Percentiles rank a stretch among this genome's conserved stretches.
Conservation (phyloP, 2,113 vertebrate genomes). For the Sapayoa aenigma region DNA sequence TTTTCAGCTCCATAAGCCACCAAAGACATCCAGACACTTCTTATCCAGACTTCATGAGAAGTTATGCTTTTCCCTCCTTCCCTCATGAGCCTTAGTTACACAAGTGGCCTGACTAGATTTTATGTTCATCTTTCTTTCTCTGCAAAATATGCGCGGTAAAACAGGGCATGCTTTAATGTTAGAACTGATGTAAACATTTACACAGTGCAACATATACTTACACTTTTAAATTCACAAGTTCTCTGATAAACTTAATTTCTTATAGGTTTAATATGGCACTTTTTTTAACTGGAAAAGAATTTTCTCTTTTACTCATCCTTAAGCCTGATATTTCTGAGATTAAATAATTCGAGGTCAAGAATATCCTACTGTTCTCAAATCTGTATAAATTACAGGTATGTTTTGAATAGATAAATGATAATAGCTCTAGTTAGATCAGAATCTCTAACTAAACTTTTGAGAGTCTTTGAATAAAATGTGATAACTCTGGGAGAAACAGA, state of each 20-base stretch:
- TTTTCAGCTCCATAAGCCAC: background rate
- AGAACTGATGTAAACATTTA: background rate
- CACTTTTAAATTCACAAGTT: background rate
- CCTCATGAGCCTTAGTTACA: background rate
- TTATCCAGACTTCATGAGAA: background rate
- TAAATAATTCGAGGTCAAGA: background rate
- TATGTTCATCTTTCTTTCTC: background rate
- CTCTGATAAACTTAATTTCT: background rate
- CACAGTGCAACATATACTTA: background rate
- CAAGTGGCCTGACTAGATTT: background rate
- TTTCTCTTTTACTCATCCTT: background rate
- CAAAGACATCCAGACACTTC: background rate
- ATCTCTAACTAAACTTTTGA: background rate
- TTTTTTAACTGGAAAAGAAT: background rate
- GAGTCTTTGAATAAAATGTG: background rate
- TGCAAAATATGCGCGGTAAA: background rate
- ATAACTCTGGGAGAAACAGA: background rate
- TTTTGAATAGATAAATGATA: background rate
- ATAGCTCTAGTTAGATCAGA: background rate
- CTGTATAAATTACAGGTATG: background rate
- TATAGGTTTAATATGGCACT: background rate
- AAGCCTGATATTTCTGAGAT: background rate
- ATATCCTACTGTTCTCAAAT: background rate
- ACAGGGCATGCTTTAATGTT: background rate
- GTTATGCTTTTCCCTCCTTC: rapidly evolving